A percentile compares a stretch with the other conserved stretches of the same genome.
These are phyloP conservation scores for Thripadectes ignobilis DNA, from an alignment of 2,797 vertebrate genomes.

Conservation along the genomic window DNA sequence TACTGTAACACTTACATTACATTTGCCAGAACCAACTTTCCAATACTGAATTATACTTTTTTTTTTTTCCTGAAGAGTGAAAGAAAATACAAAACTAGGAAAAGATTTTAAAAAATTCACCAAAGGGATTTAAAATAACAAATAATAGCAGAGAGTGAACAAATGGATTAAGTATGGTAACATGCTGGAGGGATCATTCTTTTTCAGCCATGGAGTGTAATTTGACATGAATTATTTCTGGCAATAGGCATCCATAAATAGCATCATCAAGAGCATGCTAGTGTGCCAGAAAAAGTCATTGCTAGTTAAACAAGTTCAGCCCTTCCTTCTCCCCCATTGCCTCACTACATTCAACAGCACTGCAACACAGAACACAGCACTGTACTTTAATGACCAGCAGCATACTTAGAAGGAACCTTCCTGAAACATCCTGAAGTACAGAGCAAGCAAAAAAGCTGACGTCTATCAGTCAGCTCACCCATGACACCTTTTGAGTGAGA, in stretches of 20 bases:
- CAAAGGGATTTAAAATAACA: conserved; percentile 19
- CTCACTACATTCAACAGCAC: neutral
- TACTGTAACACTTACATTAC: conserved; percentile 6
- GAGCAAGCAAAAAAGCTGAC: neutral
- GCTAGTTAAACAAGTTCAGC: neutral
- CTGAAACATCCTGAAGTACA: neutral
- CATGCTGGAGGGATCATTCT: conserved; percentile 50
- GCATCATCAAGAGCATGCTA: neutral
- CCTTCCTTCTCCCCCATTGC: neutral
- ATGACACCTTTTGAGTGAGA: neutral
- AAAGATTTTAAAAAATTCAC: conserved; percentile 18
- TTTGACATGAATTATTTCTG: conserved; percentile 67
- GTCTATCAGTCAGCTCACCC: neutral
- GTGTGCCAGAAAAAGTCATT: conserved; percentile 20
- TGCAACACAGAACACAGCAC: neutral
- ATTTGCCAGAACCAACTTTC: conserved; percentile 55
- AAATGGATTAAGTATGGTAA: conserved; percentile 34
- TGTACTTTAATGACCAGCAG: neutral
- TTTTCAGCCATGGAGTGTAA: conserved; percentile 43
- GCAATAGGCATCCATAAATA: neutral
- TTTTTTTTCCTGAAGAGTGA: neutral
- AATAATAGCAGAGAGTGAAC: neutral
- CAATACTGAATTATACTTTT: conserved; percentile 40
- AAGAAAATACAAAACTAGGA: neutral
- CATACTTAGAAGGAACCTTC: neutral